Conservation (phyloP, 2,888 invertebrate genomes). For the Steinernema scapterisci region DNA sequence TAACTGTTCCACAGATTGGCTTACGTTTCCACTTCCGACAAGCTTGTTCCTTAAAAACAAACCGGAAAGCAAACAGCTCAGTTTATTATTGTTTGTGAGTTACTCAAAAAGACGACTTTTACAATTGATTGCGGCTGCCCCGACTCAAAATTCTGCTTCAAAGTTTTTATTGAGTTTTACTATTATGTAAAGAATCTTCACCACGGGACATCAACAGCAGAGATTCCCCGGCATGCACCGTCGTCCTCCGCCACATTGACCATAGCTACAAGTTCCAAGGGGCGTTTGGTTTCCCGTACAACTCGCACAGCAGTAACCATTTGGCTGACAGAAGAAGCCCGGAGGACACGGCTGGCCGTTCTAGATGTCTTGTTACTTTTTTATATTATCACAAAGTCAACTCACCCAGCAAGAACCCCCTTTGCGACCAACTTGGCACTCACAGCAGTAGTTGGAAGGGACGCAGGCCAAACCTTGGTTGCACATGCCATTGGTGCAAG, state of each 20-base stretch:
- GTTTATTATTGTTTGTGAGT: too few relatives aligned
- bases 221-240: constrained; percentile 61
- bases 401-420: constrained; percentile 59
- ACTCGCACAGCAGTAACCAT: constrained; percentile 62
- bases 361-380: background rate
- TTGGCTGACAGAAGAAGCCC: constrained; percentile 57
- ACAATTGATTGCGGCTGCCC: too few relatives aligned
- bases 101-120: too few relatives aligned
- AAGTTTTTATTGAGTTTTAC: too few relatives aligned
- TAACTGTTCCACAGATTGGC: too few relatives aligned
- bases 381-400: background rate
- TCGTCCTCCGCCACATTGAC: constrained; percentile 55
- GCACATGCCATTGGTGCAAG: constrained; percentile 51
- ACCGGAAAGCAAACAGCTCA: too few relatives aligned
- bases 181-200: too few relatives aligned
- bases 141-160: too few relatives aligned
- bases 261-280: constrained; percentile 53
- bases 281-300: constrained; percentile 59
- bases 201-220: constrained; percentile 59
- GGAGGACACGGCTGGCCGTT: constrained; percentile 49
- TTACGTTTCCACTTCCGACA: too few relatives aligned
- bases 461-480: constrained; percentile 50
- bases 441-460: constrained; percentile 63
- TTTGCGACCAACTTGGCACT: constrained; percentile 59
- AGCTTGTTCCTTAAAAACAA: too few relatives aligned